Evolutionary conservation across 2,113 vertebrate genomes (phyloP).

Genomic region (Mystacornis crossleyi): DNA sequence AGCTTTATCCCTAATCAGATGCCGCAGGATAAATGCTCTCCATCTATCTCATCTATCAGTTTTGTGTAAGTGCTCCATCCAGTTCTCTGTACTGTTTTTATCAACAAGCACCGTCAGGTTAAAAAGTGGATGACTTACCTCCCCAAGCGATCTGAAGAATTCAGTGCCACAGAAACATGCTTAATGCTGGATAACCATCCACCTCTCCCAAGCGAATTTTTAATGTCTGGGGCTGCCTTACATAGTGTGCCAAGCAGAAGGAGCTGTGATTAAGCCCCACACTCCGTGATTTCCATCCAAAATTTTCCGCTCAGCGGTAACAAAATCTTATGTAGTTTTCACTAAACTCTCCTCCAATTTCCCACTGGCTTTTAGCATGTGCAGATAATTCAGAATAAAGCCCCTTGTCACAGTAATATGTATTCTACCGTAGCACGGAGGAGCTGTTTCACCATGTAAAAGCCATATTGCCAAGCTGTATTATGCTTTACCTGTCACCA

Average conservation of each 20-base stretch:
- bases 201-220: constrained; percentile 35
- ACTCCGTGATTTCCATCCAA: constrained; percentile 28
- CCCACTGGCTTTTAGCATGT: constrained; percentile 55
- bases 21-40: constrained; percentile 4
- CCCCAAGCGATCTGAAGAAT: constrained; percentile 15
- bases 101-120: constrained; percentile 27
- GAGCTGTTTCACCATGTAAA: constrained; percentile 57
- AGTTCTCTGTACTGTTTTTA: background rate
- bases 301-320: constrained; percentile 12
- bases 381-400: constrained; percentile 61
- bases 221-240: constrained; percentile 11
- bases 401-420: constrained; percentile 61
- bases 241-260: background rate
- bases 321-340: constrained; percentile 49
- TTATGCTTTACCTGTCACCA: constrained; percentile 66
- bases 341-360: constrained; percentile 50
- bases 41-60: background rate
- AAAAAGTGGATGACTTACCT: constrained; percentile 36
- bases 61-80: background rate
- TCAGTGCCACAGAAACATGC: constrained; percentile 20
- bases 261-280: constrained; percentile 33
- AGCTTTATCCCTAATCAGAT: background rate
- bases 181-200: constrained; percentile 40
- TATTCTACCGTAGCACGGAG: constrained; percentile 30
- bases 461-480: constrained; percentile 66